phyloP scores from a whole-genome alignment of 2,113 vertebrate genomes.

The Sinocyclocheilus anophthalmus region DNA sequence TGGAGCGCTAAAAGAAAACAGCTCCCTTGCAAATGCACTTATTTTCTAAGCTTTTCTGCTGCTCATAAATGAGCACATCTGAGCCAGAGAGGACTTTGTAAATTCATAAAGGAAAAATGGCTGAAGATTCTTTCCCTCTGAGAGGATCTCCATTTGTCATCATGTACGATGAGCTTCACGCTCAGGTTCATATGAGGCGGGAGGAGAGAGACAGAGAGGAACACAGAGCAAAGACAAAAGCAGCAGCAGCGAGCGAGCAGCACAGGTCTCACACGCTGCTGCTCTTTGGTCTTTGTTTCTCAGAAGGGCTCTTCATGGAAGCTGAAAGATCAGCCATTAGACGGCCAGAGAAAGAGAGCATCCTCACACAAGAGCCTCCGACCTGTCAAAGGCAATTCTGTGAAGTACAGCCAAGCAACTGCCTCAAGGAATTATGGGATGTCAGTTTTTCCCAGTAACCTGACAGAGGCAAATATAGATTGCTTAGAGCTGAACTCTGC shows the following conservation, averaged over 20 bases:
- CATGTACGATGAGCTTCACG: neutral
- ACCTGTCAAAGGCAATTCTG: conserved; percentile 5
- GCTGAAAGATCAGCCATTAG: neutral
- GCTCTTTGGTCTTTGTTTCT: neutral
- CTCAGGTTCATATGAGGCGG: neutral
- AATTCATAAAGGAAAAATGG: conserved; percentile 3
- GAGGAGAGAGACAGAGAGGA: neutral
- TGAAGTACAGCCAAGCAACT: conserved; percentile 12
- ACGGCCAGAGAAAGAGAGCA: neutral
- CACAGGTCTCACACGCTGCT: no score
- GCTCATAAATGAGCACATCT: neutral
- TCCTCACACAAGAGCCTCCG: neutral
- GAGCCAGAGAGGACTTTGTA: conserved; percentile 9
- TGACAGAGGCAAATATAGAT: neutral
- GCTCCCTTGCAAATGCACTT: neutral
- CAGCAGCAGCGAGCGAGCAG: neutral
- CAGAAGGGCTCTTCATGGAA: neutral
- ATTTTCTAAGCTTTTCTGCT: neutral
- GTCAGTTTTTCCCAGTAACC: neutral
- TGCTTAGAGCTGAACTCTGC: neutral
- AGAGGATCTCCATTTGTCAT: neutral
- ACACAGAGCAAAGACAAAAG: neutral
- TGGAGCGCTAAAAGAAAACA: neutral
- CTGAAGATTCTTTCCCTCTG: neutral
- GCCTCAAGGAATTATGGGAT: neutral